Conservation (phyloP, 2,888 invertebrate species). For the Nudaria mundana region DNA sequence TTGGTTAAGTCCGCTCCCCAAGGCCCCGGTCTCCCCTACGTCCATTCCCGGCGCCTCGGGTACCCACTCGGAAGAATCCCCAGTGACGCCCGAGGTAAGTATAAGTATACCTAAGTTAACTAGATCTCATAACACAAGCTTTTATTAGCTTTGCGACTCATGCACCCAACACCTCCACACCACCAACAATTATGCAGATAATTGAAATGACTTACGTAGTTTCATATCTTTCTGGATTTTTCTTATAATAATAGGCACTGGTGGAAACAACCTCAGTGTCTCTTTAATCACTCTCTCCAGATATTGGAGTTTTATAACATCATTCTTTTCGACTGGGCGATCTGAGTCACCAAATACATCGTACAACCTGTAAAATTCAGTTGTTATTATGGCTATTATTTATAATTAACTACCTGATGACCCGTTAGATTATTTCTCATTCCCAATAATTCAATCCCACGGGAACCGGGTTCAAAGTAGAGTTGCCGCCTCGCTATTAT, state of each 20-base stretch:
- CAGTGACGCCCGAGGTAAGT: background rate
- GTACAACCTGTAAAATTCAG: constrained; percentile 47
- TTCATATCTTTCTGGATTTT: constrained; percentile 60
- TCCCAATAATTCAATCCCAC: background rate
- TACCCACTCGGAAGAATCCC: background rate
- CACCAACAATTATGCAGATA: too few species aligned
- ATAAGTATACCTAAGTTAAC: too few species aligned
- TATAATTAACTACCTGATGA: background rate
- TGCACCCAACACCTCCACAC: too few species aligned
- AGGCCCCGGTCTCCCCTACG: background rate
- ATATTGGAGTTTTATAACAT: constrained; percentile 55
- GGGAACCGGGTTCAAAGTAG: background rate
- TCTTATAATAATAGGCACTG: constrained; percentile 67
- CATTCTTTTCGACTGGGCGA: constrained; percentile 58
- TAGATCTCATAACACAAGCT: too few species aligned
- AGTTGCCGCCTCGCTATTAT: too few species aligned
- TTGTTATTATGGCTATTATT: too few species aligned
- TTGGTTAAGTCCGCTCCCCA: too few species aligned
- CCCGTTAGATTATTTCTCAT: background rate
- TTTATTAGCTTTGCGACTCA: too few species aligned
- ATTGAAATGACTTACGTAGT: constrained; percentile 54
- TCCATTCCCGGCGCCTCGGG: background rate
- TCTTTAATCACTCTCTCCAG: constrained; percentile 68
- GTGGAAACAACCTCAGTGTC: constrained; percentile 62
- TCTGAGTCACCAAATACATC: constrained; percentile 60